These are phyloP conservation scores for Andrena bucephala DNA, from an alignment of 2,888 invertebrate species.

Conservation along the genomic window DNA sequence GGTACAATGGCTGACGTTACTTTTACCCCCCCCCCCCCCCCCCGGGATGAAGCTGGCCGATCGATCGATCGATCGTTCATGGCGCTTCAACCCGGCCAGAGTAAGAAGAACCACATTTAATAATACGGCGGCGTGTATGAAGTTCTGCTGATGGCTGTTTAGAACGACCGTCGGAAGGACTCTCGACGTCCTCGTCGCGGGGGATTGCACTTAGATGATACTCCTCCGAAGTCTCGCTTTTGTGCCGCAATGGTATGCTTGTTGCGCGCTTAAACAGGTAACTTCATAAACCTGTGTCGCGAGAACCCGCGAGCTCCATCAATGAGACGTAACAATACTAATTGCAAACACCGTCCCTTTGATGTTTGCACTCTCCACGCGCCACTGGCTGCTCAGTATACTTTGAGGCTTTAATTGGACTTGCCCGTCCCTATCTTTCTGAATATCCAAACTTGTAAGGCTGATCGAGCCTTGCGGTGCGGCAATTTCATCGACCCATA, in stretches of 20 bases:
- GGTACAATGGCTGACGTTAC: background rate
- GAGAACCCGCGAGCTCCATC: background rate
- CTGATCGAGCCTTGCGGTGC: too few relatives aligned
- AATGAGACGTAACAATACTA: constrained; percentile 4
- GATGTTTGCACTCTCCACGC: background rate
- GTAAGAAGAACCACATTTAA: constrained; percentile 27
- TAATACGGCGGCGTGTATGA: constrained; percentile 35
- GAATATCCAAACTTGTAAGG: background rate
- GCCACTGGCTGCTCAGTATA: background rate
- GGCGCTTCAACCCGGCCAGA: background rate
- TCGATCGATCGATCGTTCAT: constrained; percentile 31
- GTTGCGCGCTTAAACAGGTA: constrained; percentile 28
- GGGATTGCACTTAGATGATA: constrained; percentile 43
- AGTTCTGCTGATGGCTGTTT: constrained; percentile 34
- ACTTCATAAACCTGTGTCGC: constrained; percentile 18
- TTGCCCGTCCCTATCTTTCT: background rate
- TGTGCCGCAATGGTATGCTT: constrained; percentile 23
- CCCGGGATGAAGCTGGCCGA: background rate
- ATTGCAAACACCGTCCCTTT: constrained; percentile 20
- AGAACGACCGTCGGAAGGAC: constrained; percentile 36
- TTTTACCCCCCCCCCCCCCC: background rate
- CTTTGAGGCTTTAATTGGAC: background rate
- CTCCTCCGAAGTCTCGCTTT: constrained; percentile 48
- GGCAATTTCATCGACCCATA: too few relatives aligned
- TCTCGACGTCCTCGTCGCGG: constrained; percentile 46